A percentile compares a stretch with the other conserved stretches of the same genome.
Conservation (phyloP, 2,113 vertebrate genomes). For the Mormyrus lacerda region DNA sequence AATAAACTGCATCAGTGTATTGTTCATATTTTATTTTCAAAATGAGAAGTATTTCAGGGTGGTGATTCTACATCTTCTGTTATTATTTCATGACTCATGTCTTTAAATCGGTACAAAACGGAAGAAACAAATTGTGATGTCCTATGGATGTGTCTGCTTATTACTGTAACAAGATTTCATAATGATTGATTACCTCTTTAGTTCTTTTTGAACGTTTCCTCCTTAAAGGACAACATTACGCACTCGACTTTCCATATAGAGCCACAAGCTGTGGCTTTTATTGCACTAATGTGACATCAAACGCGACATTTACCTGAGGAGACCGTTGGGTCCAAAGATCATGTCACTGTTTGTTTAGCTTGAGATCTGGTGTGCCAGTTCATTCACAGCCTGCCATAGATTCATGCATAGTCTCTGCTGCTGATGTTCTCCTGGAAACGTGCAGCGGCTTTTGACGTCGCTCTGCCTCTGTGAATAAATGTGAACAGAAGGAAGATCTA, state of each 20-base stretch:
- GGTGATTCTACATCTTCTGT: background rate
- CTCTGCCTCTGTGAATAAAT: background rate
- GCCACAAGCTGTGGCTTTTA: background rate
- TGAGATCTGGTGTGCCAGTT: background rate
- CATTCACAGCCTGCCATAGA: background rate
- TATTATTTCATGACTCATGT: background rate
- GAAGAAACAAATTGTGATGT: background rate
- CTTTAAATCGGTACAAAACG: background rate
- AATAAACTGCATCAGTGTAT: background rate
- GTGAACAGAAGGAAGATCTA: background rate
- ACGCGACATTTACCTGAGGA: background rate
- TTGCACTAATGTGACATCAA: background rate
- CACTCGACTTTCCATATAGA: background rate
- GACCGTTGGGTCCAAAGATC: constrained; percentile 18
- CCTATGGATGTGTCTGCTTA: background rate
- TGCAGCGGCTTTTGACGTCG: background rate
- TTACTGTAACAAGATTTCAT: background rate
- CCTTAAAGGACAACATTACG: background rate
- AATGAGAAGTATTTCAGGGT: background rate
- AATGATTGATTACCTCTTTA: background rate
- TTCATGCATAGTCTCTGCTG: background rate
- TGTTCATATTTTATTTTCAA: background rate
- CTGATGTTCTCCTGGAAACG: background rate
- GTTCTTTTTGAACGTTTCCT: background rate
- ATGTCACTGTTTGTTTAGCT: constrained; percentile 1